phyloP scores from a whole-genome alignment of 2,113 vertebrate genomes.

The Microtus ochrogaster region DNA sequence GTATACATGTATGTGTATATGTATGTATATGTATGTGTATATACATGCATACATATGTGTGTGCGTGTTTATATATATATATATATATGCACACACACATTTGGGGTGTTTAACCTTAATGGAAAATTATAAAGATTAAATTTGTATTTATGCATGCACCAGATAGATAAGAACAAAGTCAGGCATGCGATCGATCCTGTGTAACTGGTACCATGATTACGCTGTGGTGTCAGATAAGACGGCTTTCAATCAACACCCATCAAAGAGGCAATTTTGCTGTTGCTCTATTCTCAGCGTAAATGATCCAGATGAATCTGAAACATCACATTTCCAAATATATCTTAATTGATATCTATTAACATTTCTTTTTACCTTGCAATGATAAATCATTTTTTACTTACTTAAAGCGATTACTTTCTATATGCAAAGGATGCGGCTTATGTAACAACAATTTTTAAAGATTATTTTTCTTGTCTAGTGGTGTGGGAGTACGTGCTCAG shows the following conservation, averaged over 20 bases:
- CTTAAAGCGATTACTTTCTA: constrained; percentile 43
- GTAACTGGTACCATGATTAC: background rate
- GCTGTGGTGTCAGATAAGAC: constrained; percentile 41
- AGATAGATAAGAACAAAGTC: background rate
- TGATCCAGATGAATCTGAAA: constrained; percentile 31
- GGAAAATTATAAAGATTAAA: background rate
- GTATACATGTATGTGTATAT: no score
- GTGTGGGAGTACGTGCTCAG: no score
- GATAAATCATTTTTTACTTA: background rate
- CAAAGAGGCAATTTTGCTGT: background rate
- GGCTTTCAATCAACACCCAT: background rate
- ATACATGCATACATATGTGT: accelerated
- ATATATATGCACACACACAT: background rate
- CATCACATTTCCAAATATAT: background rate
- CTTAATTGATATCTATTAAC: background rate
- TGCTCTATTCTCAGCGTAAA: background rate
- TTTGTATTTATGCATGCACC: background rate
- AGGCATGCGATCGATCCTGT: background rate
- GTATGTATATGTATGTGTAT: no score
- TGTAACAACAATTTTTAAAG: background rate
- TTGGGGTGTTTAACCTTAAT: background rate
- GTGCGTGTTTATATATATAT: accelerated
- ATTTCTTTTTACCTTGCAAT: constrained; percentile 10
- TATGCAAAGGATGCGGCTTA: background rate
- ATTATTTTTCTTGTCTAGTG: background rate